Percentiles rank a stretch among this genome's conserved stretches.
Evolutionary conservation across 2,797 vertebrate species (phyloP).

Genomic region (Tenualosa ilisha): DNA sequence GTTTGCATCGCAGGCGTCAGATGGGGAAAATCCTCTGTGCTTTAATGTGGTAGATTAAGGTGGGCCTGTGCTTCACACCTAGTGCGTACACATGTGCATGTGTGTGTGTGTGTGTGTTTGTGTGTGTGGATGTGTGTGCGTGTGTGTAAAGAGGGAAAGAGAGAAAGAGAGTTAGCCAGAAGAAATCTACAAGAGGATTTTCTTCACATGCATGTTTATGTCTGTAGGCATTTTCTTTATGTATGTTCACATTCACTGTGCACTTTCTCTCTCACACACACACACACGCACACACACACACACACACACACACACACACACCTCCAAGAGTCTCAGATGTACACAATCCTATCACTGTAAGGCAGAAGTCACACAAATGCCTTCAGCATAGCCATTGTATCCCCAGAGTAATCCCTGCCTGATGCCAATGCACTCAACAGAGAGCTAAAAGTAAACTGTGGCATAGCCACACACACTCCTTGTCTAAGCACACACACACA

Average conservation of each 20-base stretch:
- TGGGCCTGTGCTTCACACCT: not conserved
- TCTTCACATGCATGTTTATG: not conserved
- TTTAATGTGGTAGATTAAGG: not conserved
- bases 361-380: not conserved
- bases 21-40: slow-evolving; percentile 4
- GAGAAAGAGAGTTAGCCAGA: not conserved
- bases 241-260: not conserved
- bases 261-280: not conserved
- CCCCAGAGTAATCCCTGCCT: not conserved
- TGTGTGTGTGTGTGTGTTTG: not conserved
- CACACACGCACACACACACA: not conserved
- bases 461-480: not conserved
- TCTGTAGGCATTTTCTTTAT: not conserved
- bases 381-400: not conserved
- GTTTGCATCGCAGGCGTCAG: not conserved
- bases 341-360: not conserved
- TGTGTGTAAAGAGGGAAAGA: not conserved
- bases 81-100: not conserved
- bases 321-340: not conserved
- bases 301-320: slow-evolving; percentile 5
- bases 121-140: not conserved
- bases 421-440: not conserved
- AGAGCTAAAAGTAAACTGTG: not conserved
- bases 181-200: slow-evolving; percentile 3
- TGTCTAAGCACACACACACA: not conserved